Evolutionary conservation across 2,113 vertebrate genomes (phyloP).

Genomic region (Rhea pennata): DNA sequence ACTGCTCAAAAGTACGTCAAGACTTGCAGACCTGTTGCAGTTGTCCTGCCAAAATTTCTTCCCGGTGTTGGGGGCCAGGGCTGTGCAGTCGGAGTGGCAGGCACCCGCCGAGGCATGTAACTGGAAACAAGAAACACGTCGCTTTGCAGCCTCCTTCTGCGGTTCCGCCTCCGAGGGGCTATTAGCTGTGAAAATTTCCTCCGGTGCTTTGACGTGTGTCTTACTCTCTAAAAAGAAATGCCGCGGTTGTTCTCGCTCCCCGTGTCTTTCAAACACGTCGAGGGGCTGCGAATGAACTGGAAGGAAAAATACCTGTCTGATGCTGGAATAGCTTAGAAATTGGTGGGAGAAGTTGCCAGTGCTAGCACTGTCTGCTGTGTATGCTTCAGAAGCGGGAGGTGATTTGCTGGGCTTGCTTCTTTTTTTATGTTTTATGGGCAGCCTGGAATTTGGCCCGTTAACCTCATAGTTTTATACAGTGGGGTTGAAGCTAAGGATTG

Average conservation of each 20-base stretch:
- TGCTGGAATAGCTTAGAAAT: neutral
- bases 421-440: neutral
- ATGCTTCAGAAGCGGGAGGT: neutral
- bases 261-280: rapidly evolving
- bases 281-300: rapidly evolving
- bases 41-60: neutral
- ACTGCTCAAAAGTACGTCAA: neutral
- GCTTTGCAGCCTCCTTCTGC: neutral
- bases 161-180: neutral
- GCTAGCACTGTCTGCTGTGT: neutral
- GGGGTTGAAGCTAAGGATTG: neutral
- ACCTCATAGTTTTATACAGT: neutral
- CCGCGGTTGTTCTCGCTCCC: neutral
- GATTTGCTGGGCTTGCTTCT: neutral
- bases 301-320: neutral
- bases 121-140: neutral
- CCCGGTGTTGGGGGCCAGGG: neutral
- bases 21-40: neutral
- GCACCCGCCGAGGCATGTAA: neutral
- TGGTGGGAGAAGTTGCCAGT: neutral
- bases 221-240: neutral
- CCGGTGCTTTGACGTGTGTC: neutral
- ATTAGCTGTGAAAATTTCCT: neutral
- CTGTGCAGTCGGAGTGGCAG: neutral
- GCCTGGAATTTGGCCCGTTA: neutral